Percentiles rank a stretch among this genome's conserved stretches.
Evolutionary conservation across 2,113 vertebrate genomes (phyloP).

Genomic region (Cariama cristata): DNA sequence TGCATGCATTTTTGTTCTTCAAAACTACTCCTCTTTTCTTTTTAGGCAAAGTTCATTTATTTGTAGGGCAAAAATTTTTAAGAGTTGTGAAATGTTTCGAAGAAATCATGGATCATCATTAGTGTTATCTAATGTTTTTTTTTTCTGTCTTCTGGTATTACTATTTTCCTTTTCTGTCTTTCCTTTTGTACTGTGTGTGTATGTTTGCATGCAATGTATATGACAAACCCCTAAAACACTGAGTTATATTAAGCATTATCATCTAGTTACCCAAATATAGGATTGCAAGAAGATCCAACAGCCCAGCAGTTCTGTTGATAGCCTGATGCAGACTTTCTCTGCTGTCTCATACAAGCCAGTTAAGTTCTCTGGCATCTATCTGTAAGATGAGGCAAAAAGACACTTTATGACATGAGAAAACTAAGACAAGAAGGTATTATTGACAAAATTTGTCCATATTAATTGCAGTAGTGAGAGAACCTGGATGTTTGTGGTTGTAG

Average conservation of each 20-base stretch:
- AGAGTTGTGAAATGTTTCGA: not conserved
- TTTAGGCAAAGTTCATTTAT: not conserved
- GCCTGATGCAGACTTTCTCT: not conserved
- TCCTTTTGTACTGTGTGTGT: not conserved
- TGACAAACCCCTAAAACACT: not conserved
- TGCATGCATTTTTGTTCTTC: not conserved
- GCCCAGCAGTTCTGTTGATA: not conserved
- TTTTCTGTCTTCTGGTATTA: not conserved
- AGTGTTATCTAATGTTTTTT: not conserved
- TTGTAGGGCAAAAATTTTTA: not conserved
- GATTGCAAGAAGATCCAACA: not conserved
- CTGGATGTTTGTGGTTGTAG: not conserved
- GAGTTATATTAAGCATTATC: not conserved
- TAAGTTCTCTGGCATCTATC: not conserved
- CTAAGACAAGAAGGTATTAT: not conserved
- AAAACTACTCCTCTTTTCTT: not conserved
- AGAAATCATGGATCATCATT: not conserved
- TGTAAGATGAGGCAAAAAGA: not conserved
- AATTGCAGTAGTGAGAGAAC: not conserved
- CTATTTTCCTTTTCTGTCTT: not conserved
- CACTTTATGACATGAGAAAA: not conserved
- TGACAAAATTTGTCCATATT: not conserved
- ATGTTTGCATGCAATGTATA: not conserved
- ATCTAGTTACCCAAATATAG: not conserved
- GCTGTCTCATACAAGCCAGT: not conserved